phyloP scores from a whole-genome alignment of 2,888 invertebrate species.

The Augiades crinisus region DNA sequence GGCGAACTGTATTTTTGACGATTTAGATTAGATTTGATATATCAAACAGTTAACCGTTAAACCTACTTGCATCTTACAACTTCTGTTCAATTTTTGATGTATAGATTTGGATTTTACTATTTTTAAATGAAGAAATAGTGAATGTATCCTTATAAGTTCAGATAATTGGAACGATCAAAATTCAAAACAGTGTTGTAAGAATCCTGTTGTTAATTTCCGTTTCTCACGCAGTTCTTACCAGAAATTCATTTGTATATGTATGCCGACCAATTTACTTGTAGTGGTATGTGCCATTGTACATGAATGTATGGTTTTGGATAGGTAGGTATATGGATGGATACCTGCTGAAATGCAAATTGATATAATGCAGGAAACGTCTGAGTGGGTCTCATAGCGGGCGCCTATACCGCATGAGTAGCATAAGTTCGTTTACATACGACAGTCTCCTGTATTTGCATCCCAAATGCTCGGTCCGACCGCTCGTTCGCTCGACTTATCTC shows the following conservation, averaged over 20 bases:
- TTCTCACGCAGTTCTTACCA: neutral
- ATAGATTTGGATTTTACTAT: no score
- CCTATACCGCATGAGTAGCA: constrained; percentile 75
- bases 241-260: neutral
- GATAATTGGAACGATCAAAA: no score
- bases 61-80: no score
- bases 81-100: no score
- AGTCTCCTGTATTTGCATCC: constrained; percentile 78
- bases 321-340: constrained; percentile 30
- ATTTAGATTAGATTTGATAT: no score
- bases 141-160: no score
- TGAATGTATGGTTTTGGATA: constrained; percentile 15
- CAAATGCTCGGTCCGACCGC: constrained; percentile 73
- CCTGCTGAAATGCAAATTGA: constrained; percentile 78
- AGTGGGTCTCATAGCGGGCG: constrained; percentile 78
- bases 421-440: constrained; percentile 81
- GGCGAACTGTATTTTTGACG: no score
- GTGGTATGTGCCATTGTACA: neutral
- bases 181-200: no score
- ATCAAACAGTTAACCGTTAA: no score
- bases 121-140: no score
- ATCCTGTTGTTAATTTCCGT: no score
- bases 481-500: constrained; percentile 70
- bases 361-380: constrained; percentile 81
- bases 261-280: neutral